Conservation (phyloP, 1,140 invertebrate species). For the Drosophila rhopaloa region DNA sequence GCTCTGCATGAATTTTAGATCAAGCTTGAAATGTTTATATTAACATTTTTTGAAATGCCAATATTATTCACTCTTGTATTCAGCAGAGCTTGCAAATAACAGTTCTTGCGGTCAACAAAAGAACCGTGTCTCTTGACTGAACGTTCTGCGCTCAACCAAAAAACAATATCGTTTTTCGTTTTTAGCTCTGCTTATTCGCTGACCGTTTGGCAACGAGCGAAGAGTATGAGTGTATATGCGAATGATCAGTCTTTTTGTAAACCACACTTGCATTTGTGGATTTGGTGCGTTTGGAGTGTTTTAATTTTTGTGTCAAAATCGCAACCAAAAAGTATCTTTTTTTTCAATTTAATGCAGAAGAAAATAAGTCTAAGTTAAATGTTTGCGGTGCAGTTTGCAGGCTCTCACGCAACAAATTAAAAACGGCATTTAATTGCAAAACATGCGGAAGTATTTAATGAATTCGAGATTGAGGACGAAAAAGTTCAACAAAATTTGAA, state of each 20-base stretch:
- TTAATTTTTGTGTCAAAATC: background rate
- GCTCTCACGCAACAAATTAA: background rate
- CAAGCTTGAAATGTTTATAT: too few relatives aligned
- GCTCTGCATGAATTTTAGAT: too few relatives aligned
- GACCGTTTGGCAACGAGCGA: conserved; percentile 21
- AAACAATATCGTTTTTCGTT: conserved; percentile 23
- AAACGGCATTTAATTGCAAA: background rate
- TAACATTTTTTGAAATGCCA: too few relatives aligned
- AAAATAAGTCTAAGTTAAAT: background rate
- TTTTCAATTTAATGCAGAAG: background rate
- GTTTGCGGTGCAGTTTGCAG: background rate
- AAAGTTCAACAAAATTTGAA: background rate
- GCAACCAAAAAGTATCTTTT: background rate
- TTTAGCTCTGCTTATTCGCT: conserved; percentile 24
- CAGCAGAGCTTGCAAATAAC: too few relatives aligned
- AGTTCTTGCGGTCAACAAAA: too few relatives aligned
- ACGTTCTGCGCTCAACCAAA: conserved; percentile 9
- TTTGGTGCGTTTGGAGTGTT: background rate
- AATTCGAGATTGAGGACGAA: background rate
- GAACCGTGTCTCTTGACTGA: conserved; percentile 11
- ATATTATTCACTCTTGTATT: too few relatives aligned
- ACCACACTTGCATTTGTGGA: background rate
- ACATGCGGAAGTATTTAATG: background rate
- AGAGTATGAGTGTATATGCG: conserved; percentile 18
- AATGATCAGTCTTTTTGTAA: background rate